Evolutionary conservation across 2,888 invertebrate species (phyloP), one percentile per base, ranked within the genome.

Genomic region (Odontothrips loti): DNA sequence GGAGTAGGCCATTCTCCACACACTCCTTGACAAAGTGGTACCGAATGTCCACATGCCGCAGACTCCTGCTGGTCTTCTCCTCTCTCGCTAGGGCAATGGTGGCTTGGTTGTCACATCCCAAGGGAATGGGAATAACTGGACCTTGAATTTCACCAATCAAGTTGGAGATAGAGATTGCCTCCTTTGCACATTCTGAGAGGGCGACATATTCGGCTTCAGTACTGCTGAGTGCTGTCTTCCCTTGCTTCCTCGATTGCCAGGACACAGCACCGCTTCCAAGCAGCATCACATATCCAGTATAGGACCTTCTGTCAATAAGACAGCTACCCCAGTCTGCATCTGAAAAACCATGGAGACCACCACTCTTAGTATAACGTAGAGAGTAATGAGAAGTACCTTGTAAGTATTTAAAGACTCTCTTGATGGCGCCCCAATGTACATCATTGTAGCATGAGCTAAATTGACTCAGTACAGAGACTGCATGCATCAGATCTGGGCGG

Each of bases 301-400:
- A 85, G 0, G 85, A 85, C 29, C 83, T 83, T 23, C 84, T 27
- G 29, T 84, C 83, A n/a, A 80, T 81, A 11, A 79, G 58, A 43
- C 83, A 84, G 34, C 82, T 83, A 2, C 84, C 85, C 84, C 84
- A 85, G 80, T 86, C 86, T 0, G 86, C 83, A 83, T 86, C 86
- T 4, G 83, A 83, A 79, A 82, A 86, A 15, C 85, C 85, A 20
- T n/a, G 15, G 10, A 86, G 20, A 4, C 81, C 63, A 4, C 27
- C 23, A 6, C 68, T 43, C 20, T 43, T 63, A 3, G 75, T 80
- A 81, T 83, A 86, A 9, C 58, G 27, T 10, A 86, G 80, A 34
- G 85, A 84, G 10, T 83, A 47, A 68, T 85, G 79, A 6, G 80
- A 80, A 1, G 85, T 86, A 27, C 83, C 83, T 80, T 84, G 84